A percentile compares a stretch with the other conserved stretches of the same genome.
phyloP scores from a whole-genome alignment of 2,888 invertebrate genomes.

The Plagiodera versicolora region DNA sequence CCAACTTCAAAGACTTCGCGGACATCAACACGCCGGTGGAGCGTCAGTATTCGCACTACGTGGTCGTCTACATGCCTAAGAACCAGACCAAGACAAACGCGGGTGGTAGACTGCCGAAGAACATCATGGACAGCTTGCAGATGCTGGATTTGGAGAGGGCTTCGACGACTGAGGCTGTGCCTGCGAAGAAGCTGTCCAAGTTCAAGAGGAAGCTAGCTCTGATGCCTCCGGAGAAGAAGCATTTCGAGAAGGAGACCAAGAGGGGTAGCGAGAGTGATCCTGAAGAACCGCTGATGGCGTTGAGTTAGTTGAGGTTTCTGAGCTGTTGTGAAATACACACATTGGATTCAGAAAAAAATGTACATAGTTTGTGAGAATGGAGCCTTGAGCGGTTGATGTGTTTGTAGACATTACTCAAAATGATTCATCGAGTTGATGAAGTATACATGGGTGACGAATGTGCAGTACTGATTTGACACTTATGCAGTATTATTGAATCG shows the following conservation, averaged over 20 bases:
- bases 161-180: constrained; percentile 32
- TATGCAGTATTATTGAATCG: too few species aligned
- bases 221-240: constrained; percentile 59
- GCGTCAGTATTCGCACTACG: constrained; percentile 79
- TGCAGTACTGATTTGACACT: too few species aligned
- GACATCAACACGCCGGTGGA: constrained; percentile 85
- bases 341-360: constrained; percentile 10
- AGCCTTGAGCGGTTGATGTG: neutral
- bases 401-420: too few species aligned
- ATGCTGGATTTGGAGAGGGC: constrained; percentile 65
- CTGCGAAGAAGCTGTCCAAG: constrained; percentile 60
- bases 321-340: neutral
- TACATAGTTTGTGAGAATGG: constrained; percentile 17
- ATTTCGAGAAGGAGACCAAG: constrained; percentile 54
- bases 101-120: constrained; percentile 61
- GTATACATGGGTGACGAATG: too few species aligned
- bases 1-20: constrained; percentile 87
- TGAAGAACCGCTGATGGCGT: constrained; percentile 65
- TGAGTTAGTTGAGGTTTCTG: constrained; percentile 58
- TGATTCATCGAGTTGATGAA: too few species aligned
- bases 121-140: constrained; percentile 79
- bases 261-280: constrained; percentile 7
- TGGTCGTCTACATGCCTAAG: constrained; percentile 77
- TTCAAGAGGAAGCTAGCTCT: constrained; percentile 67
- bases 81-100: constrained; percentile 62